A percentile compares a stretch with the other conserved stretches of the same genome.
Evolutionary conservation across 1,140 invertebrate species (phyloP).

Genomic region (Eubasilissa regina): DNA sequence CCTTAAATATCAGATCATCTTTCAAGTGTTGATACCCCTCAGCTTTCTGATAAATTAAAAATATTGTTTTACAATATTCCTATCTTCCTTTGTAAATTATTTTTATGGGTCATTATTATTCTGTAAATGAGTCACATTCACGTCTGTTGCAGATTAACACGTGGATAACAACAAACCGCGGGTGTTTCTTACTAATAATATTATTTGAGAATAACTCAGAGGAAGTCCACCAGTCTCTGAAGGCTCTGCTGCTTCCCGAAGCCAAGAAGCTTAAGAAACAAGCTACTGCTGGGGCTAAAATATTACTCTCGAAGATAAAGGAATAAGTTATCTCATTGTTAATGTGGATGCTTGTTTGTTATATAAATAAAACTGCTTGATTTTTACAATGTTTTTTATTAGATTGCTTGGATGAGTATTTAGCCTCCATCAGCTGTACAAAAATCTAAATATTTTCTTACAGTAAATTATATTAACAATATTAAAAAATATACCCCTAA

Average conservation of each 20-base stretch:
- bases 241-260: constrained; percentile 63
- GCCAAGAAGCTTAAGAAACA: constrained; percentile 65
- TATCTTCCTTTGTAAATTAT: too few species aligned
- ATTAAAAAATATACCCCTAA: too few species aligned
- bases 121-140: too few species aligned
- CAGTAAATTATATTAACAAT: too few species aligned
- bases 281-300: constrained; percentile 66
- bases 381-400: constrained; percentile 20
- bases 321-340: constrained; percentile 51
- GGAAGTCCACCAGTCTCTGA: constrained; percentile 62
- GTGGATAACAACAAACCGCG: constrained; percentile 69
- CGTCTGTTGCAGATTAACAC: constrained; percentile 63
- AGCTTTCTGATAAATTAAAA: too few species aligned
- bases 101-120: too few species aligned
- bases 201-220: constrained; percentile 68
- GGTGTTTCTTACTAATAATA: constrained; percentile 69
- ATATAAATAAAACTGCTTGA: constrained; percentile 22
- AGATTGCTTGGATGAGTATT: background rate
- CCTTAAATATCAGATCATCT: too few species aligned
- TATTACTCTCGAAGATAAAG: constrained; percentile 62
- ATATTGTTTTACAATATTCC: too few species aligned
- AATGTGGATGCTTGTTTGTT: background rate
- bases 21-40: too few species aligned
- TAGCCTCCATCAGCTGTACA: too few species aligned
- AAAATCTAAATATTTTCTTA: too few species aligned